Percentiles rank a stretch among this genome's conserved stretches.
phyloP scores from a whole-genome alignment of 2,797 vertebrate genomes.

The Jordanella pulchra region DNA sequence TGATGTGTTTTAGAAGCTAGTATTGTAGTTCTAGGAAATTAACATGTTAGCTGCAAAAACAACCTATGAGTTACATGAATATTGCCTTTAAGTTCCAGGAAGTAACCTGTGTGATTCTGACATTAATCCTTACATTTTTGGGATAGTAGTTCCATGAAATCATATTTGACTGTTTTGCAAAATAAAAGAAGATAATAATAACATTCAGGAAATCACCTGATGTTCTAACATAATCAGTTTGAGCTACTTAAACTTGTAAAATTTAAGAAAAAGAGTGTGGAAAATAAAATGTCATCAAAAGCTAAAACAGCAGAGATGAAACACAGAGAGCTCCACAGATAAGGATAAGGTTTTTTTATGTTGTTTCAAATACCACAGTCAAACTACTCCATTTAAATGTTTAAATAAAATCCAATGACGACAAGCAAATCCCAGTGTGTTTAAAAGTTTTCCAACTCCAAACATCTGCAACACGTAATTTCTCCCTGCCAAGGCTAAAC shows the following conservation, averaged over 20 bases:
- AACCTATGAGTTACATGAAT: not conserved
- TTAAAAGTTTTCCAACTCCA: slow-evolving; percentile 35
- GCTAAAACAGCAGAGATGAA: not conserved
- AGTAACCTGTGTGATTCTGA: not conserved
- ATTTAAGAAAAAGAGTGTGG: not conserved
- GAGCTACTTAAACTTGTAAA: no score
- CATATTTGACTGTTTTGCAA: not conserved
- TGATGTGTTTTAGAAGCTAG: no score
- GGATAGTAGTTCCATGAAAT: not conserved
- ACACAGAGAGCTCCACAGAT: not conserved
- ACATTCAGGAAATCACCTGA: not conserved
- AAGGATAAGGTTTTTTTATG: slow-evolving; percentile 6
- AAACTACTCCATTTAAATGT: slow-evolving; percentile 17
- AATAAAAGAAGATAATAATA: not conserved
- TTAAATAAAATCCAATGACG: slow-evolving; percentile 35
- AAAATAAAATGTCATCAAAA: slow-evolving; percentile 7
- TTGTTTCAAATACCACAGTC: slow-evolving; percentile 16
- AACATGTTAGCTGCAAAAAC: not conserved
- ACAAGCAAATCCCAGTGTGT: slow-evolving; percentile 31
- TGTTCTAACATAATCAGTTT: not conserved
- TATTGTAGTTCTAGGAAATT: no score
- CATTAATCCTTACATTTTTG: not conserved
- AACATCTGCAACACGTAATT: slow-evolving; percentile 64
- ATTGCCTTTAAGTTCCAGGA: not conserved
- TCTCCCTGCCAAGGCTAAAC: slow-evolving; percentile 42